Evolutionary conservation across 2,113 vertebrate genomes (phyloP).

Genomic region (Elanoides forficatus): DNA sequence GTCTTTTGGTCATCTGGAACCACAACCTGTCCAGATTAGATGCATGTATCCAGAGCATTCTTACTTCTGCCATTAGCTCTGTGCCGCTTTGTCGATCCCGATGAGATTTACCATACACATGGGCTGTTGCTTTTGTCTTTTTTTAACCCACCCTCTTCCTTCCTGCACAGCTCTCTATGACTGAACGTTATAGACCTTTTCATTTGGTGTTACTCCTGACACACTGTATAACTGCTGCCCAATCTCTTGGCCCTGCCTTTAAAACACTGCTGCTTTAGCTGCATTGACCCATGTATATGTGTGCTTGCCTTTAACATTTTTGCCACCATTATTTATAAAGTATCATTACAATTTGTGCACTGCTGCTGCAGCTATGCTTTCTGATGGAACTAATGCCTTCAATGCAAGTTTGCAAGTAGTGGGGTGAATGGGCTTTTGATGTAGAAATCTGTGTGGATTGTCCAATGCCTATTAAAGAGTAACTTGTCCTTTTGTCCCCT

Average conservation of each 20-base stretch:
- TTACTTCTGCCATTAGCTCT: slow-evolving; percentile 4
- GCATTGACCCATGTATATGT: accelerated
- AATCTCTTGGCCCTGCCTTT: neutral
- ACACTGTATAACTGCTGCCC: neutral
- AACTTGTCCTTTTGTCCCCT: neutral
- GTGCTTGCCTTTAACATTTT: neutral
- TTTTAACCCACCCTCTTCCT: neutral
- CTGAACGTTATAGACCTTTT: neutral
- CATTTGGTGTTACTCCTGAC: neutral
- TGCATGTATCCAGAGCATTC: slow-evolving; percentile 40
- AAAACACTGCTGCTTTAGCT: neutral
- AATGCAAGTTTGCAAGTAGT: neutral
- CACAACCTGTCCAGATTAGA: slow-evolving; percentile 60
- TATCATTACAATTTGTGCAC: neutral
- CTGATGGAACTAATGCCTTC: neutral
- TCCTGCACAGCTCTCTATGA: neutral
- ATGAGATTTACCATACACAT: neutral
- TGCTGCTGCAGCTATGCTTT: neutral
- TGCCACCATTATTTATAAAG: neutral
- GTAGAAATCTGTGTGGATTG: neutral
- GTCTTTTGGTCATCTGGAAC: slow-evolving; percentile 64
- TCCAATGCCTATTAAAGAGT: neutral
- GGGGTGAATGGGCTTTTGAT: neutral
- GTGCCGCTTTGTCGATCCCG: neutral
- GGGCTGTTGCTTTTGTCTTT: neutral